A percentile compares a stretch with the other conserved stretches of the same genome.
phyloP scores from a whole-genome alignment of 35 echinoderm and acorn worm genomes.

The Stichopus chloronotus region DNA sequence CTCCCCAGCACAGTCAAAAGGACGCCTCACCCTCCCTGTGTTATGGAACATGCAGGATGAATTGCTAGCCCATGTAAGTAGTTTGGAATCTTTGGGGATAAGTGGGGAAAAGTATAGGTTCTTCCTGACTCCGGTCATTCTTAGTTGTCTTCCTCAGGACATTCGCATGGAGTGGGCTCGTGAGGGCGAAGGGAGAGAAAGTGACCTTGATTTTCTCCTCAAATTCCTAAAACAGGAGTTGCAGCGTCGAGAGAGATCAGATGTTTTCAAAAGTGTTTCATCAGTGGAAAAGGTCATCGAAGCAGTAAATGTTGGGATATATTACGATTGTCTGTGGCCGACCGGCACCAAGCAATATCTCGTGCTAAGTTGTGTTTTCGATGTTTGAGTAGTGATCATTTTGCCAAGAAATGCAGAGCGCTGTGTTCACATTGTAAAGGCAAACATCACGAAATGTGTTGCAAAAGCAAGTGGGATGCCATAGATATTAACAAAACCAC shows the following conservation, averaged over 20 bases:
- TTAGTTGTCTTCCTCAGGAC: constrained; percentile 2
- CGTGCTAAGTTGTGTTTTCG: constrained; percentile 25
- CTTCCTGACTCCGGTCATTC: constrained; percentile 17
- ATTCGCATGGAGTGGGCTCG: constrained; percentile 38
- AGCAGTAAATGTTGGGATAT: constrained; percentile 18
- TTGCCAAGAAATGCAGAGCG: constrained; percentile 17
- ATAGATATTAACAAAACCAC: background rate
- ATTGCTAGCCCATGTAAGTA: background rate
- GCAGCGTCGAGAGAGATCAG: constrained; percentile 3
- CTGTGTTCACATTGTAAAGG: constrained; percentile 42
- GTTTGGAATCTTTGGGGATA: constrained; percentile 12
- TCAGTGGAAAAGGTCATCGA: constrained; percentile 12
- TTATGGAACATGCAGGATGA: constrained; percentile 18
- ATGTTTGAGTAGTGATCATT: constrained; percentile 43
- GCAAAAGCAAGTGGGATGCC: constrained; percentile 7
- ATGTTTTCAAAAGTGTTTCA: constrained; percentile 3
- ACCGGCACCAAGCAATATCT: constrained; percentile 4
- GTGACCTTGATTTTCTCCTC: too few relatives aligned
- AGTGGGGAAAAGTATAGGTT: background rate
- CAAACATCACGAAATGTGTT: constrained; percentile 25
- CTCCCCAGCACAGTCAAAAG: background rate
- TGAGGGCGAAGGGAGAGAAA: constrained; percentile 31
- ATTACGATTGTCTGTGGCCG: background rate
- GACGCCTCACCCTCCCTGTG: background rate
- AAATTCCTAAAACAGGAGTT: background rate